Evolutionary conservation across 2,797 vertebrate genomes (phyloP), one percentile per base, ranked within the genome.

Genomic region (Neomorphus geoffroyi): DNA sequence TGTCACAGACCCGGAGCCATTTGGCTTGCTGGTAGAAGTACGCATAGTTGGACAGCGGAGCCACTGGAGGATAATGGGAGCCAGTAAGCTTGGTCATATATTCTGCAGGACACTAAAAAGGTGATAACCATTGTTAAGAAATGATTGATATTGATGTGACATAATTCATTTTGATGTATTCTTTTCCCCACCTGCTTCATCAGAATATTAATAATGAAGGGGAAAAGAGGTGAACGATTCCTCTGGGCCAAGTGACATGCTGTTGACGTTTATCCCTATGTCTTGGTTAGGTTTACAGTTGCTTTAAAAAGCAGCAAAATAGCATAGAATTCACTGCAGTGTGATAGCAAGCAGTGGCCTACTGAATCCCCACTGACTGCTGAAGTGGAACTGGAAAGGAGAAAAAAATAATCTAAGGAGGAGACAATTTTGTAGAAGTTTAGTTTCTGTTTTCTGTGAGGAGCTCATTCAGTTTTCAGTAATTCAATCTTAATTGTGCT

Each of bases 401-500:
- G 33, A 92, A 90, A 96, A 96, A 51, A 74, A 46, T 37, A 75
- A 57, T 92, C 81, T 84, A 48, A 88, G 86, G 46, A 89, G 41
- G n/a, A 84, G 46, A 81, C 53, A 16, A 62, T 97, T 94, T 94
- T 91, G 86, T 81, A 32, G 82, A 92, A 93, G 60, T 94, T 96
- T 94, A 53, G 41, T 60, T 93, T 97, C 92, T 19, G 2, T 71
- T 94, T 93, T 94, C 89, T 33, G 51, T 57, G 62, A 95, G 89
- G 85, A 94, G 56, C 88, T 73, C 65, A 77, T 95, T 75, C 72
- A 43, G 73, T 87, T 85, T 93, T 90, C 77, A 96, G 93, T 78
- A 95, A 93, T 83, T 61, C 73, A 96, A 86, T 92, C 79, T 90
- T 93, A 97, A 94, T 90, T 71, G 74, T 82, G 61, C 70, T 84